Evolutionary conservation across 2,888 invertebrate species (phyloP), one percentile per base, ranked within the genome.

Genomic region (Drosophila picticornis): DNA sequence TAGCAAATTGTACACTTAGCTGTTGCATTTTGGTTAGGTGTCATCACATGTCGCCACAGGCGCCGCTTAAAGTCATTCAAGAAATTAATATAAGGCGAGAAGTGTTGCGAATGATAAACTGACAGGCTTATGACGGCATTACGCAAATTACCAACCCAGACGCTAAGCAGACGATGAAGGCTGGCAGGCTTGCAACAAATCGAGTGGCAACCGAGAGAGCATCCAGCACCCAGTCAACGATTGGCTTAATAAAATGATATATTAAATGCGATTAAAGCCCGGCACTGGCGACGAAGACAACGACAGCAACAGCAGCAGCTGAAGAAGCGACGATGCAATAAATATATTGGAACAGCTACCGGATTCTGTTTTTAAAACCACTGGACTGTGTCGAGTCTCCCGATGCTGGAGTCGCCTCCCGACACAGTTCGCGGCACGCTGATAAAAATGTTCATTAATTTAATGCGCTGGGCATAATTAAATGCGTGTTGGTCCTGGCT

Each of bases 221-320:
- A 27, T 7, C 31, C 46, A 38, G 60, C 52, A 64, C 48, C 36
- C 56, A 53, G 63, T 31, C 73, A 69, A 68, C 78, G 78, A 86
- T 83, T 84, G 84, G 84, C 84, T 87, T 87, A 88, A 87, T 87
- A 87, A 87, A 87, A 87, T 88, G 87, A 87, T 86, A 88, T 87
- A 87, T 87, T 87, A 87, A 87, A 87, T 88, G 87, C 87, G 89
- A 86, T 84, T 87, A 88, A 87, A 86, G 81, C 72, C 75, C 83
- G 65, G 68, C 69, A 58, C 68, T 75, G 70, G 75, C 73, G 60
- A 67, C 62, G 76, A 71, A 60, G 68, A 61, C 71, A 72, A 52
- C 77, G 36, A 50, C 67, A 57, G n/a, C 61, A 62, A 36, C 50
- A 71, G 13, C 46, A 46, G 2, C 64, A 58, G 25, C 48, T 32